Evolutionary conservation across 1,140 invertebrate genomes (phyloP).

Genomic region (Zaprionus gabonicus): DNA sequence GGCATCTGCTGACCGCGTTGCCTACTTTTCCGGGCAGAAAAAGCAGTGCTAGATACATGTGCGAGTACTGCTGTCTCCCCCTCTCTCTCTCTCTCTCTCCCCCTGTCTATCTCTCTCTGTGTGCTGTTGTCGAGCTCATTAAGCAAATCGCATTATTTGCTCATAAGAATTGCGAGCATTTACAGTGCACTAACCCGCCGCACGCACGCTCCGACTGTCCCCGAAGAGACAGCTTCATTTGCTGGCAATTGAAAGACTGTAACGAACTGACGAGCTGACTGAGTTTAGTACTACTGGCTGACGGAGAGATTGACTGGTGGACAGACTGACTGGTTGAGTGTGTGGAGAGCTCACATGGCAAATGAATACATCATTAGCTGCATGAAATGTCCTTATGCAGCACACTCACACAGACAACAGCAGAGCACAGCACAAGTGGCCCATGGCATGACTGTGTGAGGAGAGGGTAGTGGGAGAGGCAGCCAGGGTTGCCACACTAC

Average conservation of each 20-base stretch:
- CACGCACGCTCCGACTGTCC: slow-evolving; percentile 54
- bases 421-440: slow-evolving; percentile 52
- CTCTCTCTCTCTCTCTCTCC: not conserved
- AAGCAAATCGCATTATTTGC: slow-evolving; percentile 76
- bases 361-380: slow-evolving; percentile 81
- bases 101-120: slow-evolving; percentile 8
- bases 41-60: not conserved
- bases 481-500: slow-evolving; percentile 23
- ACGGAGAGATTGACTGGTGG: not conserved
- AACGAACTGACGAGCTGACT: slow-evolving; percentile 34
- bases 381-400: slow-evolving; percentile 66
- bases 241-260: slow-evolving; percentile 64
- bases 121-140: slow-evolving; percentile 58
- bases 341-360: slow-evolving; percentile 44
- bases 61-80: not conserved
- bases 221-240: slow-evolving; percentile 70
- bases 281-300: slow-evolving; percentile 15
- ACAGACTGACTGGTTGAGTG: slow-evolving; percentile 9
- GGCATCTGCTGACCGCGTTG: slow-evolving; percentile 53
- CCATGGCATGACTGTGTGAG: slow-evolving; percentile 55
- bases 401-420: slow-evolving; percentile 15
- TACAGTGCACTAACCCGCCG: slow-evolving; percentile 63
- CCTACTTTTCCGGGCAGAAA: slow-evolving; percentile 42
- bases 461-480: slow-evolving; percentile 5
- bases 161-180: slow-evolving; percentile 64